Base-by-base conservation (phyloP, 2,797 vertebrate genomes). In the Acrocephalus scirpaceus region DNA sequence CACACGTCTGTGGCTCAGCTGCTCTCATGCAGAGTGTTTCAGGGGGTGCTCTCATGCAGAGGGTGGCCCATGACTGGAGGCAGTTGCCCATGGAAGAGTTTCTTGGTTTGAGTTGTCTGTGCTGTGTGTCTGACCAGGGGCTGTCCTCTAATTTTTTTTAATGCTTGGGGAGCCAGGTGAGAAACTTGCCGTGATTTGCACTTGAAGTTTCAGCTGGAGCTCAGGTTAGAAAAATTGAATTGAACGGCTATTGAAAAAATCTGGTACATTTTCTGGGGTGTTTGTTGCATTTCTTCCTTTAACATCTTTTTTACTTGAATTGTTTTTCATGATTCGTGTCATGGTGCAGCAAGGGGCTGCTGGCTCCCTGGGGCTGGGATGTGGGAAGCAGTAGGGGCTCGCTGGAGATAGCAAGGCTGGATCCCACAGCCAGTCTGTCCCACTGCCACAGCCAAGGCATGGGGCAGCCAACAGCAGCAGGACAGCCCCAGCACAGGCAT, bases 11-110 rank as follows among this genome's bases (percentile, higher is more conserved):
- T 70, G 48, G 40, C 44, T 51, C 27, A 66, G 44, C 50, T 61
- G 12, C 26, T 53, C 19, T 53, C 22, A 6, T 36, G 22, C 44
- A 36, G 27, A 70, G 30, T 11, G 19, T 30, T 38, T 38, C 38
- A 38, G 38, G 38, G 38, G 38, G 38, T 61, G 12, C 26, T 53
- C 19, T 53, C 22, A 6, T 36, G 22, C 44, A 36, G 27, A 70
- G 30, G 15, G 21, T 27, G 38, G 15, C 6, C 60, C 17, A 2
- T 0, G 2, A 2, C 2, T 61, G 27, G 0, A 0, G 70, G n/a
- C 61, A 32, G 17, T 20, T 85, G 56, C 64, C 25, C 0, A 0
- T 13, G 8, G 26, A 36, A 54, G 30, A 23, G 20, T 16, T 3
- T 8, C 50, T 30, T 83, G 72, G 8, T 84, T 76, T 80, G 36